phyloP scores from a whole-genome alignment of 2,888 invertebrate genomes.

The Ceriagrion tenellum region DNA sequence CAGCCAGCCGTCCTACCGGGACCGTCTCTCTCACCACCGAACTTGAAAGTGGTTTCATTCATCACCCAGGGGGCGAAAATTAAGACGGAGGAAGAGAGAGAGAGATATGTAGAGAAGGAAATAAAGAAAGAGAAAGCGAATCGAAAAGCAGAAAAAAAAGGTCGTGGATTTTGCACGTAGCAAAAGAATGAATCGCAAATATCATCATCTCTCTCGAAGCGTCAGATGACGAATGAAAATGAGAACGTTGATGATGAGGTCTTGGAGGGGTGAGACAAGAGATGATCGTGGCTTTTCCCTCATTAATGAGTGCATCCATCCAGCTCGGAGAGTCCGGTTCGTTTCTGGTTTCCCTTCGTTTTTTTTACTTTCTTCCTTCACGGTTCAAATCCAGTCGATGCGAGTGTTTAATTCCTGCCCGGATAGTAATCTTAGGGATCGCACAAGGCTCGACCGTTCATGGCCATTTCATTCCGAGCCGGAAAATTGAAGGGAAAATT shows the following conservation, averaged over 20 bases:
- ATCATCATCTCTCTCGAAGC: background rate
- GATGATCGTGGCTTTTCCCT: background rate
- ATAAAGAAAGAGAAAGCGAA: background rate
- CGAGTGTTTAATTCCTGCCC: background rate
- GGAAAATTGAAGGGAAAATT: conserved; percentile 14
- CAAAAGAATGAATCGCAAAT: background rate
- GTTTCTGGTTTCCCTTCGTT: background rate
- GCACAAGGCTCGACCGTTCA: background rate
- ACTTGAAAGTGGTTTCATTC: conserved; percentile 41
- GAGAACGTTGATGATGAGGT: background rate
- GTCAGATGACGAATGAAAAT: background rate
- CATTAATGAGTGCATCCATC: background rate
- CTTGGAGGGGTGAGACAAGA: background rate
- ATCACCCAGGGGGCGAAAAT: conserved; percentile 40
- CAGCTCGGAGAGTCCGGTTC: background rate
- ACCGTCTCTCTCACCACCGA: no score
- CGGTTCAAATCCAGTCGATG: conserved; percentile 1
- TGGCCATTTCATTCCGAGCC: conserved; percentile 10
- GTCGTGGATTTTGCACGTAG: background rate
- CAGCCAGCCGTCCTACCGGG: background rate
- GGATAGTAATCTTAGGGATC: background rate
- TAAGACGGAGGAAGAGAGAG: background rate
- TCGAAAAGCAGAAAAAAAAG: background rate
- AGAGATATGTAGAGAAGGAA: no score
- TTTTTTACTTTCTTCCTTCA: background rate